Base-by-base conservation (phyloP, 1,140 invertebrate genomes). In the Drosophila ironensis region DNA sequence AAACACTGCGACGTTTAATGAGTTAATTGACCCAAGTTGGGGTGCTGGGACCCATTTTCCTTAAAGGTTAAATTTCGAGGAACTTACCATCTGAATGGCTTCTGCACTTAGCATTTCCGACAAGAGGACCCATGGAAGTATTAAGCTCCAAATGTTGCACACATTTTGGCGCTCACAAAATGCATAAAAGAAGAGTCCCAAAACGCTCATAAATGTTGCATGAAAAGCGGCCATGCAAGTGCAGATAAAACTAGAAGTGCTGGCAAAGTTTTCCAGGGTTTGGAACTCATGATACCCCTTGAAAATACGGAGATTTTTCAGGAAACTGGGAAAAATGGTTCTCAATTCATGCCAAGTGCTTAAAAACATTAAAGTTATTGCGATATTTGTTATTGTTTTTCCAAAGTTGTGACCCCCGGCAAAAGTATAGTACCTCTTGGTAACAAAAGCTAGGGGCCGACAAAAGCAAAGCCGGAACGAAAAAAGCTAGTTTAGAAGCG, bases 141-240 rank as follows among this genome's bases (percentile, higher is more conserved):
- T 27, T 64, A 27, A 37, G 37, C 46, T 22, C 5, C 27, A 42
- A 35, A 25, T 33, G 59, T 6, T 64, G 45, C 45, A 51, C 16
- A 64, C 12, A 50, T 30, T 41, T 35, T 5, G 22, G 20, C 14
- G 57, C 14, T 33, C 27, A 20, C n/a, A 42, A 20, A 66, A 64
- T 51, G 48, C 59, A 66, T 41, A 6, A 22, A 45, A 40, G 37
- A 35, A 19, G 38, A 44, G 42, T 16, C 24, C 41, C 14, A 56
- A 35, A 66, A 42, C 1, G 37, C 61, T 64, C 35, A 66, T 66
- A 42, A 66, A 64, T 64, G 60, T 64, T 66, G 45, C 59, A 66
- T 66, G 61, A 66, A 35, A 22, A 35, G 45, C 37, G 45, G 37
- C 27, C 35, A 64, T 47, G 28, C 44, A 38, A 22, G 28, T 20